Base-by-base conservation (phyloP, 92 coral and sea anemone genomes). In the Bergia sp. region DNA sequence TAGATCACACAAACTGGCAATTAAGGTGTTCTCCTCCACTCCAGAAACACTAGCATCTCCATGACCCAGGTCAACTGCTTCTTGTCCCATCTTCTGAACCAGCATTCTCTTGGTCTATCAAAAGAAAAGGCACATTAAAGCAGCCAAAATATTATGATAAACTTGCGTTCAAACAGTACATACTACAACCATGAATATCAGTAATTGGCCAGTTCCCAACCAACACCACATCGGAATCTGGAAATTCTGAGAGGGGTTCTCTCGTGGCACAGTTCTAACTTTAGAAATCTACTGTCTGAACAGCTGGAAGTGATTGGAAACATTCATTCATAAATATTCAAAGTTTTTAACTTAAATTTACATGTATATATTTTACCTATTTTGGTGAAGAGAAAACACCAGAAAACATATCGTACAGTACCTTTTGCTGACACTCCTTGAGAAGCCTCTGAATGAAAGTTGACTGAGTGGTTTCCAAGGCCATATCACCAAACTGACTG, bases 71-170 rank as follows among this genome's bases (percentile, higher is more conserved):
- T 97, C 99, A 16, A 96, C 96, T 20, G 99, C 99, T 57, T 97
- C 99, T 73, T 97, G 99, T 69, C 99, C 99, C 99, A 97, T 97
- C 95, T 97, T 97, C 85, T 95, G 95, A 50, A 97, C 99, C 80
- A 97, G 88, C 93, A 97, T 95, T 78, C 93, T 90, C 91, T 97
- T 97, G 61, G 96, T 94, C 99, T 96, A 79, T 4, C 36, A 77
- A 45, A 16, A 0, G 66, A 42, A 40, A 36, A 64, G 20, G 23
- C 50, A 39, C 69, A 61, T 61, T 6, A 61, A 61, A 61, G 69
- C n/a, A 61, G 20, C 23, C 16, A 16, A 61, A 61, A 18, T 18
- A 18, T 5, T 15, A 3, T 20, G 69, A 23, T 20, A 61, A 23
- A 18, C 6, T 4, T 8, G 23, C 18, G 5, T 61, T 7, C 69